Conservation (phyloP, 2,113 vertebrate species). For the Sterna hirundo region DNA sequence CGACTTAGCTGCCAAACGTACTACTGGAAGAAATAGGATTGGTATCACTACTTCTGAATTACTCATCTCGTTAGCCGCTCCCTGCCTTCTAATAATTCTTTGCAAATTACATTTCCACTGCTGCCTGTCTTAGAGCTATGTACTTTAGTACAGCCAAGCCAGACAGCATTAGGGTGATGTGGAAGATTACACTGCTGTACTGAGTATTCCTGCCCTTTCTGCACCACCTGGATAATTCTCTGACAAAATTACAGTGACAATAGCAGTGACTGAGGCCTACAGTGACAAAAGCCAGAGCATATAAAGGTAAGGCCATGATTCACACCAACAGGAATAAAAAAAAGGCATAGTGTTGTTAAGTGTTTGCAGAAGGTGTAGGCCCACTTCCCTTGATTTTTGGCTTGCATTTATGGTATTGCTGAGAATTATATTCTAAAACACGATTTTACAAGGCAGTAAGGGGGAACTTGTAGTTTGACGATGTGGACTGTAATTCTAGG, state of each 20-base stretch:
- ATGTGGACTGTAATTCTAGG: background rate
- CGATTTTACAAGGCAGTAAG: background rate
- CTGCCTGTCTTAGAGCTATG: background rate
- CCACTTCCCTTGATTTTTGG: background rate
- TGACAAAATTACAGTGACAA: slow-evolving; percentile 39
- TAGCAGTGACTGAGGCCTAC: background rate
- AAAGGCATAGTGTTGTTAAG: background rate
- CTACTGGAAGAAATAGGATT: background rate
- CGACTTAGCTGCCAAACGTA: background rate
- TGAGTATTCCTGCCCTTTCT: slow-evolving; percentile 38
- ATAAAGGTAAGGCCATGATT: background rate
- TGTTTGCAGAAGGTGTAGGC: background rate
- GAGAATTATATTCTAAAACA: background rate
- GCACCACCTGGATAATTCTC: slow-evolving; percentile 8
- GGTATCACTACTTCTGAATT: background rate
- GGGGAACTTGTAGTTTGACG: background rate
- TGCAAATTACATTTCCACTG: slow-evolving; percentile 22
- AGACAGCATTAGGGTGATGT: slow-evolving; percentile 12
- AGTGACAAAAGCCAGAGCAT: slow-evolving; percentile 65
- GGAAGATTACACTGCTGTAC: slow-evolving; percentile 2
- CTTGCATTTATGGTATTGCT: background rate
- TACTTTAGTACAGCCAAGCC: background rate
- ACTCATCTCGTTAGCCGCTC: background rate
- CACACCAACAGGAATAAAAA: slow-evolving; percentile 1
- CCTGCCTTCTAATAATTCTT: slow-evolving; percentile 40